Percentiles rank a stretch among this genome's conserved stretches.
phyloP scores from a whole-genome alignment of 2,113 vertebrate species.

The Gallinago media region DNA sequence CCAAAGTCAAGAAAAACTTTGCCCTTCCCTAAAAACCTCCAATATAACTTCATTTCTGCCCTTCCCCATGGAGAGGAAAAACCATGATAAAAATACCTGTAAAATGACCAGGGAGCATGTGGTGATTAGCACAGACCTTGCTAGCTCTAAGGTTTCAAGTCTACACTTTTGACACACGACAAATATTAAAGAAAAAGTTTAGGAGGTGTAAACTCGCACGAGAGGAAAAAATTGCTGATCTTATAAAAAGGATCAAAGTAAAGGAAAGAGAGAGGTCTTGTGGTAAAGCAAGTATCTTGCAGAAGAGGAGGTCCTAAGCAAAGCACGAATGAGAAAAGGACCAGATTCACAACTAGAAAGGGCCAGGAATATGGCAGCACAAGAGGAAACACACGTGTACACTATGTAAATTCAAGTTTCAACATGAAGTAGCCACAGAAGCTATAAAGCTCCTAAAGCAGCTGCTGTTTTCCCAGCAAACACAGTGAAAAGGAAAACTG shows the following conservation, averaged over 20 bases:
- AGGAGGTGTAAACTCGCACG: background rate
- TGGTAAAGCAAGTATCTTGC: background rate
- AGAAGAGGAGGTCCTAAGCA: background rate
- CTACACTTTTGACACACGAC: background rate
- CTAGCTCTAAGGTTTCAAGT: background rate
- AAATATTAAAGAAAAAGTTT: background rate
- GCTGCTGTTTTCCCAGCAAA: slow-evolving; percentile 20
- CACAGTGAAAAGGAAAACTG: background rate
- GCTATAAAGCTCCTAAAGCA: background rate
- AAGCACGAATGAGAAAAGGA: background rate
- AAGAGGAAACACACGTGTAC: background rate
- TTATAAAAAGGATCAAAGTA: background rate
- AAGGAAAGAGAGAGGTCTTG: background rate
- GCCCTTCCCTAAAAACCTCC: background rate
- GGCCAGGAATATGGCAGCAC: background rate
- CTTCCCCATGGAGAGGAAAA: background rate
- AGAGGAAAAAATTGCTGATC: background rate
- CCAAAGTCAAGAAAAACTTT: background rate
- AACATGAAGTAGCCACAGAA: background rate
- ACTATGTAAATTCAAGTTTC: background rate
- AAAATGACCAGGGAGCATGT: background rate
- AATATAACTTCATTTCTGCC: background rate
- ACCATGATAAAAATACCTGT: background rate
- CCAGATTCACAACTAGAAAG: background rate
- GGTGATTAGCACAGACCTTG: background rate